These are phyloP conservation scores for Notolabrus celidotus DNA, from an alignment of 2,797 vertebrate species.

Conservation along the genomic window DNA sequence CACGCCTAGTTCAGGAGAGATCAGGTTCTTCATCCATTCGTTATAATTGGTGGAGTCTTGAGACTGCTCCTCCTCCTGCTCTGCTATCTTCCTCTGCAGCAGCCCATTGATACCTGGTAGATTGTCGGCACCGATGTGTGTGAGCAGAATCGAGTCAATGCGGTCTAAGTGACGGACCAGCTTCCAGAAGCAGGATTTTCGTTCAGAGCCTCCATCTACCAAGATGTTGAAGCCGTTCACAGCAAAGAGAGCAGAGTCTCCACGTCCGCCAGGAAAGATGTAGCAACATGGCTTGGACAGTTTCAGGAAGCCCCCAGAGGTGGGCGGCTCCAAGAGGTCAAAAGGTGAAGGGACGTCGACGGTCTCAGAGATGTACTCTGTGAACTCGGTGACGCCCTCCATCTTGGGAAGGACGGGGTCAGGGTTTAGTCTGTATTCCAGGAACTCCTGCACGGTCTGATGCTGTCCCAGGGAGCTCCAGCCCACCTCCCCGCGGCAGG, in stretches of 20 bases:
- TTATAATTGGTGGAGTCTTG: conserved; percentile 93
- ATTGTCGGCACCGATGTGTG: conserved; percentile 98
- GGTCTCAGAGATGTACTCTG: conserved; percentile 97
- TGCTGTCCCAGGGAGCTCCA: conserved; percentile 93
- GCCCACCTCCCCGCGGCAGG: conserved; percentile 92
- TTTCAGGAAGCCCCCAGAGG: conserved; percentile 97
- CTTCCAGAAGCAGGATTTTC: conserved; percentile 99
- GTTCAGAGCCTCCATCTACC: conserved; percentile 96
- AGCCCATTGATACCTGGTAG: conserved; percentile 98
- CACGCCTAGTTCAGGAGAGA: conserved; percentile 97
- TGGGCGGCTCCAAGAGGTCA: conserved; percentile 96
- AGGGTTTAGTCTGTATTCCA: conserved; percentile 93
- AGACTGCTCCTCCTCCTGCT: conserved; percentile 96
- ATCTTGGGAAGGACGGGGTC: conserved; percentile 91
- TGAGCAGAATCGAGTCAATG: conserved; percentile 96
- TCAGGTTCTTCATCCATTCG: conserved; percentile 98
- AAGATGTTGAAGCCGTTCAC: conserved; percentile 99
- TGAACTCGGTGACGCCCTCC: conserved; percentile 97
- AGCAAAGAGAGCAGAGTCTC: conserved; percentile 98
- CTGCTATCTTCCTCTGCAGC: conserved; percentile 96
- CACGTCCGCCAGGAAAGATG: conserved; percentile 97
- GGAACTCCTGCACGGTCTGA: conserved; percentile 82
- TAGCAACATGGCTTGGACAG: conserved; percentile 99
- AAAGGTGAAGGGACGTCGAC: conserved; percentile 98
- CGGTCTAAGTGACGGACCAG: conserved; percentile 97